Evolutionary conservation across 2,797 vertebrate genomes (phyloP), one percentile per base, ranked within the genome.

Genomic region (Smutsia gigantea): DNA sequence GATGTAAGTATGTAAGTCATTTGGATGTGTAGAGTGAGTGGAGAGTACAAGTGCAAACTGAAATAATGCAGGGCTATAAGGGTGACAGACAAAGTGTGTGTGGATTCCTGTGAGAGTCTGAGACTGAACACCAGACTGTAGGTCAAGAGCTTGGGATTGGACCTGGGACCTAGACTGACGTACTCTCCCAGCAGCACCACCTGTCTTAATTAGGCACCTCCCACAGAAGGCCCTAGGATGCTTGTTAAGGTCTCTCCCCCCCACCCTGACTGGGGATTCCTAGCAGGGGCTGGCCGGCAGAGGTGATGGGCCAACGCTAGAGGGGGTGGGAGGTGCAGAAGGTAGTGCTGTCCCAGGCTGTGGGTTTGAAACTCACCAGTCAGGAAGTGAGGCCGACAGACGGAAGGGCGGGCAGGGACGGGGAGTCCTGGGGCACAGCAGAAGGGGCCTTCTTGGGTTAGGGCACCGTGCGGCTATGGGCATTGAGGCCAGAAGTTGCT

Each of bases 361-460:
- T 97, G 96, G 98, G 97, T 98, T 98, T 97, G 97, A 97, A 97
- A 97, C 87, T 96, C 86, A 90, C 81, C 87, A 95, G 95, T 96
- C 98, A 98, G 98, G 98, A 98, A 98, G 97, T 98, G 96, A 93
- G 95, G 93, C 96, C 51, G 46, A 94, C 97, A 96, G 96, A 96
- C 96, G 96, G 95, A 97, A 94, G 95, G 82, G 94, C 88, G 82
- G 96, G 81, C 92, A 96, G 90, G 31, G 90, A 71, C 42, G 27
- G 63, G 46, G 91, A 96, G 95, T 94, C 87, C 86, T 96, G 83
- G 61, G 96, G 94, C 83, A 85, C 72, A 93, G 94, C 39, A 97
- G 90, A 94, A 82, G 88, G 94, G 95, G 94, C 98, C 98, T 98
- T 97, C 98, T 99, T 98, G 98, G 98, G 98, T 98, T 93, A 85